Conservation (phyloP, 2,797 vertebrate genomes). For the Glyptemys insculpta region DNA sequence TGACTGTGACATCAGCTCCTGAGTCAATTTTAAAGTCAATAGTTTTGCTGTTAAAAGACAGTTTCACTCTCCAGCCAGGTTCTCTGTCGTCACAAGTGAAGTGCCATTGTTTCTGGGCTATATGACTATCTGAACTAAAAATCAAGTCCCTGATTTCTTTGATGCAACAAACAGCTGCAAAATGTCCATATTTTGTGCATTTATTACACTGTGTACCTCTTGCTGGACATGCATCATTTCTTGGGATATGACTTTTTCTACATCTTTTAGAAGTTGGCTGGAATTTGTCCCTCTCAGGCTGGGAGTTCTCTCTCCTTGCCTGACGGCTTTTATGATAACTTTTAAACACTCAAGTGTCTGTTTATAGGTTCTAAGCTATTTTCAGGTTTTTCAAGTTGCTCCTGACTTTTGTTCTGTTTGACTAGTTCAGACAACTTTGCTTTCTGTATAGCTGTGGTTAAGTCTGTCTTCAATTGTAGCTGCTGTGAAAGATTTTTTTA, state of each 20-base stretch:
- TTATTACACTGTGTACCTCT: not conserved
- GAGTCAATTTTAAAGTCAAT: not conserved
- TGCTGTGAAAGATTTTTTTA: not conserved
- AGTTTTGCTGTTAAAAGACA: not conserved
- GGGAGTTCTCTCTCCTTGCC: not conserved
- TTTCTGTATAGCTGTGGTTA: not conserved
- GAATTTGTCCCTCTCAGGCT: not conserved
- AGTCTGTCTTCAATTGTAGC: not conserved
- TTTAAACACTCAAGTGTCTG: too few relatives aligned
- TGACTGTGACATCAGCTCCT: not conserved
- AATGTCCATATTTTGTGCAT: not conserved
- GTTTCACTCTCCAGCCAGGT: not conserved
- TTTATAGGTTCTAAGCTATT: not conserved
- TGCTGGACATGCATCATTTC: not conserved
- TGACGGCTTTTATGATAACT: too few relatives aligned
- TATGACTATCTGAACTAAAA: not conserved
- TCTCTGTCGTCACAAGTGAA: not conserved
- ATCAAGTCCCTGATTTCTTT: not conserved
- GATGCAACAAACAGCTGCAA: not conserved
- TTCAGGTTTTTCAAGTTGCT: not conserved
- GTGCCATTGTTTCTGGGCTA: too few relatives aligned
- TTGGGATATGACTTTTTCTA: not conserved
- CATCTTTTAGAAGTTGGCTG: not conserved
- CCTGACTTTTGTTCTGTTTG: not conserved
- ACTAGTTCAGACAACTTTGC: not conserved